phyloP scores from a whole-genome alignment of 2,888 invertebrate species.

The Agrotis ipsilon region DNA sequence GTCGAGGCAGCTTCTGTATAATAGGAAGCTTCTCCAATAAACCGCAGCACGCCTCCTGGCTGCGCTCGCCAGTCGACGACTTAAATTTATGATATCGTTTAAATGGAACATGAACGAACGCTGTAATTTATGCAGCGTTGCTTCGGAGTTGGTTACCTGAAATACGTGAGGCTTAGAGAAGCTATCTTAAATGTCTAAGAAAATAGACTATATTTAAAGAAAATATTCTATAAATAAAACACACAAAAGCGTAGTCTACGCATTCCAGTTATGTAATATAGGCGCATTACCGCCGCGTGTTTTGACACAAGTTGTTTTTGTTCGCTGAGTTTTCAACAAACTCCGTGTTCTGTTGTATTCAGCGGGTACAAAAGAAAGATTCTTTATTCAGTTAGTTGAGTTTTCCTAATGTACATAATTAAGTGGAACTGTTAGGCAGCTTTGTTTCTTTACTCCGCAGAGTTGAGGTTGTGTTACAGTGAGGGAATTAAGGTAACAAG shows the following conservation, averaged over 20 bases:
- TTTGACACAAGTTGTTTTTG: conserved; percentile 45
- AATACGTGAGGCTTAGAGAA: conserved; percentile 33
- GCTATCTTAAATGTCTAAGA: conserved; percentile 12
- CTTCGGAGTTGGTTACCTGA: conserved; percentile 48
- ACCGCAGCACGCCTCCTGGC: conserved; percentile 52
- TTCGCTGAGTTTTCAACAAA: conserved; percentile 48
- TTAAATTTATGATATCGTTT: conserved; percentile 62
- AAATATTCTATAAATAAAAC: conserved; percentile 12
- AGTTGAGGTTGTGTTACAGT: conserved; percentile 33
- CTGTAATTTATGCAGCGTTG: conserved; percentile 50
- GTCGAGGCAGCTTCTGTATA: conserved; percentile 40
- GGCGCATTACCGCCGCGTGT: conserved; percentile 31
- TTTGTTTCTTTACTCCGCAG: conserved; percentile 46
- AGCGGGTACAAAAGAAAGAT: conserved; percentile 56
- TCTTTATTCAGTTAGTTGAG: conserved; percentile 57
- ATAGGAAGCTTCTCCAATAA: conserved; percentile 51
- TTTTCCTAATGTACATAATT: conserved; percentile 59
- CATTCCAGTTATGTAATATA: conserved; percentile 32
- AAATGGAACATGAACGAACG: conserved; percentile 57
- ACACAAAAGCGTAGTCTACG: conserved; percentile 16
- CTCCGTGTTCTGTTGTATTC: conserved; percentile 47
- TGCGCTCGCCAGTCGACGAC: conserved; percentile 36
- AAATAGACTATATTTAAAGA: conserved; percentile 12
- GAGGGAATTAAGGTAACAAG: conserved; percentile 26
- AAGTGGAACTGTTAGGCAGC: conserved; percentile 44